phyloP scores from a whole-genome alignment of 2,797 vertebrate genomes.

The Tachyglossus aculeatus region DNA sequence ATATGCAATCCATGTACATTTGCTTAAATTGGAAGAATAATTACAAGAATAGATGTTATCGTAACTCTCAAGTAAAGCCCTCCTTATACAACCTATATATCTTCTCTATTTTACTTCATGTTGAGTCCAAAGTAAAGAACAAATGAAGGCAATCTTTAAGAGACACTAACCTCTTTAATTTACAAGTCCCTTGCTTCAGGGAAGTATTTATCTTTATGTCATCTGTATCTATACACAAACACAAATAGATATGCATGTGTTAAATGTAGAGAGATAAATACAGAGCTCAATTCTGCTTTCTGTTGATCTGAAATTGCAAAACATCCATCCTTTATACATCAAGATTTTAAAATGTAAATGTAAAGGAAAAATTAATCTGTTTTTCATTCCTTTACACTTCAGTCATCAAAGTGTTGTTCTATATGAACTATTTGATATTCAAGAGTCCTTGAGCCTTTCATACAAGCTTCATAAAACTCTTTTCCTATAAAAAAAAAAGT shows the following conservation, averaged over 20 bases:
- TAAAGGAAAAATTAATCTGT: conserved; percentile 25
- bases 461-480: conserved; percentile 34
- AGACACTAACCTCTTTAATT: too few species aligned
- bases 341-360: conserved; percentile 32
- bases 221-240: not conserved
- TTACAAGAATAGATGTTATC: too few species aligned
- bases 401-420: conserved; percentile 58
- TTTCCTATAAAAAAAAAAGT: conserved; percentile 25
- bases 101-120: too few species aligned
- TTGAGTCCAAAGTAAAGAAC: too few species aligned
- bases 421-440: conserved; percentile 59
- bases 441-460: conserved; percentile 51
- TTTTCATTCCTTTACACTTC: conserved; percentile 60
- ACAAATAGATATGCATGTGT: not conserved
- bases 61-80: too few species aligned
- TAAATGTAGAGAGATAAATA: conserved; percentile 18
- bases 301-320: conserved; percentile 36
- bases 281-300: conserved; percentile 18
- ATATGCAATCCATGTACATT: too few species aligned
- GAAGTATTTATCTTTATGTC: too few species aligned
- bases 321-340: conserved; percentile 17
- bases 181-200: too few species aligned
- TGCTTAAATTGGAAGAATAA: too few species aligned
- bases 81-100: too few species aligned
- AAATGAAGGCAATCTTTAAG: too few species aligned